Evolutionary conservation across 2,113 vertebrate species (phyloP), one percentile per base, ranked within the genome.

Genomic region (Pachycephala philippinensis): DNA sequence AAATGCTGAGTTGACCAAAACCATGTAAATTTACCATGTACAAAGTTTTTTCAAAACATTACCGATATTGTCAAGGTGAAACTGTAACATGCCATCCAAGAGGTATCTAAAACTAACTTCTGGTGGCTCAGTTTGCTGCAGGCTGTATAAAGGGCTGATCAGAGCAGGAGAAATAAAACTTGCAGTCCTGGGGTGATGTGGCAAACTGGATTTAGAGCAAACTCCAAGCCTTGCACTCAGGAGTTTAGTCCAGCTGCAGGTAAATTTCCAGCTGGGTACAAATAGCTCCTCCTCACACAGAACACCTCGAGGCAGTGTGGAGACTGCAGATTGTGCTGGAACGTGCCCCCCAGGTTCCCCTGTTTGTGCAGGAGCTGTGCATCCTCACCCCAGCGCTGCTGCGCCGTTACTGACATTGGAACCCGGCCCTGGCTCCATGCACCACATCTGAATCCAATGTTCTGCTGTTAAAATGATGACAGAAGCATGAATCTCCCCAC

Each of bases 401-500:
- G 50, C 27, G 56, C 20, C 74, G 70, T 87, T 87, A 47, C 87
- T 88, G 42, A 61, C 44, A 2, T 5, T 96, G 97, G 96, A 97
- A 60, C 70, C 50, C 14, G 59, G 94, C 92, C 95, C 91, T 70
- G 31, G 71, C 92, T 68, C 33, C 77, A 45, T 14, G 70, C 75
- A 42, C n/a, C 90, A 49, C 95, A 74, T 61, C 66, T 96, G 95
- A 96, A 84, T 76, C 81, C 92, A 65, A 77, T 10, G 97, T 71
- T 88, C 27, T 74, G 95, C 95, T 37, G 4, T 12, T 16, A 24
- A 87, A 68, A 96, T 10, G 92, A 93, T 52, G 96, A 90, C 96
- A 97, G 94, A n/a, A 74, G 96, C 89, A 86, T 9, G 76, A 84
- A 91, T 81, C 85, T 96, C 87, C 92, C 89, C 94, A 24, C 56